Evolutionary conservation across 1,140 invertebrate species (phyloP), one percentile per base, ranked within the genome.

Genomic region (Coptotermes formosanus): DNA sequence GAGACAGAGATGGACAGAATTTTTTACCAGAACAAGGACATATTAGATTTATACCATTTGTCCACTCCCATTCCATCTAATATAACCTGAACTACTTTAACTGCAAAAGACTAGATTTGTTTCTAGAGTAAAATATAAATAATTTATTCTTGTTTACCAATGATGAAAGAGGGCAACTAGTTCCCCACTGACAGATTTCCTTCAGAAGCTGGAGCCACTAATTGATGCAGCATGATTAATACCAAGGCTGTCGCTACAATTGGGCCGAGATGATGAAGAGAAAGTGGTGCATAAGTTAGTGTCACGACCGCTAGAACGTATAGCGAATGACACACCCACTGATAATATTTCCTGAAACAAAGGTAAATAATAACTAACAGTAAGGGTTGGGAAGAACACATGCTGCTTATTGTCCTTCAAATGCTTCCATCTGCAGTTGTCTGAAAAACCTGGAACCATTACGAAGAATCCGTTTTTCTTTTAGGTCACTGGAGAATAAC

Each of bases 341-440:
- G 7, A 52, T 86, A 86, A 55, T 84, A 55, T 30, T 84, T 81
- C 82, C 86, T 86, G 82, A 43, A 83, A 86, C 30, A 45, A 86
- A 25, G n/a, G 45, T 30, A 82, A 25, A 25, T 8, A 4, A 59
- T 25, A 55, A 12, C 52, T 55, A 55, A 55, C 52, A 55, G 1
- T 4, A 55, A 21, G 19, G 14, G 14, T 16, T 21, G 19, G 14
- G 52, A 55, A 55, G 19, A 55, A 55, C 14, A 21, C 19, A 55
- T 19, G 19, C 38, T 19, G 52, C 14, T 4, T 19, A 16, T 4
- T 55, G 14, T 55, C 14, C 16, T 21, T 55, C 16, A 55, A 55
- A 48, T 16, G 14, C 38, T 38, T 38, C 38, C 45, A 48, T 16
- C 45, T 12, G 45, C 45, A 48, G 14, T 3, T 38, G 38, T 38